Base-by-base conservation (phyloP, 2,888 invertebrate species). In the Mythimna impura region DNA sequence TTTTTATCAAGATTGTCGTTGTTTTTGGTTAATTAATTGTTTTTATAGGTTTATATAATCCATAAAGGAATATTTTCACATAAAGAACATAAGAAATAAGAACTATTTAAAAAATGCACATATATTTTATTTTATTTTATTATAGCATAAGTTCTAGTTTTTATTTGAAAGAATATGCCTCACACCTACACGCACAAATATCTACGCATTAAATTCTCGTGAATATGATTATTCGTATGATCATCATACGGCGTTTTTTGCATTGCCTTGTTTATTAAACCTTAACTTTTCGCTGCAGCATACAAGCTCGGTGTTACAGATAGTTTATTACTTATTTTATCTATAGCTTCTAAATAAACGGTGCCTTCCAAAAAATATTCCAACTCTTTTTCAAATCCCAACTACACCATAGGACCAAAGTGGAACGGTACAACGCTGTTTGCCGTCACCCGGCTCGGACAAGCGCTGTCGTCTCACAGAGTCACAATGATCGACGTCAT, bases 401-500 rank as follows among this genome's bases (percentile, higher is more conserved):
- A 3, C 50, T 0, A 17, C 17, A 20, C 1, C 12, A 30, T 10
- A 8, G 20, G 87, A 36, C 3, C 82, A 75, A 91, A 91, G 85
- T 66, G 88, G 89, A 92, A 67, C 76, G 66, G n/a, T 86, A 76
- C 89, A 34, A 61, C 84, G 73, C 88, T 94, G 94, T 94, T 93
- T 94, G 92, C 90, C 92, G 90, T 93, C 91, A 89, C 91, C 86
- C 87, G 82, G 86, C 87, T 88, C 89, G 84, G 94, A 93, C 93
- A 92, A 90, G 88, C 91, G 90, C 93, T 93, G 94, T 94, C 95
- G 92, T 91, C 93, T 94, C 93, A 94, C 93, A 93, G 93, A 92
- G 93, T 92, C 91, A 92, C 93, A 92, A 91, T 96, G 95, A 96
- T 94, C 90, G 93, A 93, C 93, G 89, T 86, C 90, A 89, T 96